phyloP scores from a whole-genome alignment of 2,113 vertebrate species.

The Hystrix brachyura region DNA sequence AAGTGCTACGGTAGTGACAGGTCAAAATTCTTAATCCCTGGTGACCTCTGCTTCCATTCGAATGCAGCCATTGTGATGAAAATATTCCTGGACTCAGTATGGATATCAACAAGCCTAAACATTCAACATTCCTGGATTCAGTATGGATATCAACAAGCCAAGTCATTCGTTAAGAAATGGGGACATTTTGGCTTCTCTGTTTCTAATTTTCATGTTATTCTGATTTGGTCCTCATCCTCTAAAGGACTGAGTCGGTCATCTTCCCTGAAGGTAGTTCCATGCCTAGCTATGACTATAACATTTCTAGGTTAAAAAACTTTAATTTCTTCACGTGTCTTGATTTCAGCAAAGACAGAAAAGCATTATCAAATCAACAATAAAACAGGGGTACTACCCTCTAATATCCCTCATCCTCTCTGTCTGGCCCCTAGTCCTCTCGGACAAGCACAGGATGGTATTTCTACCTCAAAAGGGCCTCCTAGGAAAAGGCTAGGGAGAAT shows the following conservation, averaged over 20 bases:
- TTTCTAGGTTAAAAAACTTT: background rate
- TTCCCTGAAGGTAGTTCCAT: background rate
- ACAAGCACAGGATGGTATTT: background rate
- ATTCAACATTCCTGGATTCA: conserved; percentile 24
- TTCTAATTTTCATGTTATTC: conserved; percentile 59
- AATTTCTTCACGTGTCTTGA: conserved; percentile 32
- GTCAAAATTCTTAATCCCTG: conserved; percentile 59
- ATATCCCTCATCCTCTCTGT: background rate
- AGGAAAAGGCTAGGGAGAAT: conserved; percentile 48
- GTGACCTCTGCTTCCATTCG: conserved; percentile 35
- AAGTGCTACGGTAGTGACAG: conserved; percentile 26
- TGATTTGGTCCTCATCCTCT: background rate
- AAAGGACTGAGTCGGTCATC: background rate
- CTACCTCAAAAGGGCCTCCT: conserved; percentile 28
- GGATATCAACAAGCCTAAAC: conserved; percentile 30
- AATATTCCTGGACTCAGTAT: background rate
- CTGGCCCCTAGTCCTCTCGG: background rate
- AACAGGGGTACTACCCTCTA: background rate
- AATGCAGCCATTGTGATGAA: conserved; percentile 47
- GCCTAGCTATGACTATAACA: background rate
- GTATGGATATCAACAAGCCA: conserved; percentile 43
- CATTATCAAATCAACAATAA: conserved; percentile 3
- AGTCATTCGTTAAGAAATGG: conserved; percentile 38
- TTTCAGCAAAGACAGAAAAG: conserved; percentile 33
- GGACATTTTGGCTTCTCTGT: conserved; percentile 56